Evolutionary conservation across 1,140 invertebrate species (phyloP).

Genomic region (Belonocnema kinseyi): DNA sequence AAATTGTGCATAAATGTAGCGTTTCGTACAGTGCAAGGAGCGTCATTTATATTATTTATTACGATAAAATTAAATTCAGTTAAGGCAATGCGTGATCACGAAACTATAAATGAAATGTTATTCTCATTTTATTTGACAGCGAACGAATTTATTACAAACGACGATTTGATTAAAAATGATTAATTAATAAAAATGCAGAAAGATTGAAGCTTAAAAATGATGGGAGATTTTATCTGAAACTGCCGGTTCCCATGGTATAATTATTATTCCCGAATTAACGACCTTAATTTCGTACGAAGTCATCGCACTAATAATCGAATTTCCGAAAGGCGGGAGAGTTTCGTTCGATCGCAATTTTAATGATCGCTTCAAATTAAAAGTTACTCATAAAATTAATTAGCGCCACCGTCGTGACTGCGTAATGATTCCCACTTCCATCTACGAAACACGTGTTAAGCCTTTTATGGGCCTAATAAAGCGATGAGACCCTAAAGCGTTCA

Average conservation of each 20-base stretch:
- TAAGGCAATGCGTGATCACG: no score
- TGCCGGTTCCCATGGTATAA: neutral
- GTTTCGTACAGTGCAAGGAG: neutral
- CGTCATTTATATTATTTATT: no score
- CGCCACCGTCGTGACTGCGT: slow-evolving; percentile 37
- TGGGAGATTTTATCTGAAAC: slow-evolving; percentile 22
- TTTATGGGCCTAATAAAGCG: slow-evolving; percentile 55
- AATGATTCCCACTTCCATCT: slow-evolving; percentile 48
- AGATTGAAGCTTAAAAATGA: neutral
- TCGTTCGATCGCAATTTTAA: slow-evolving; percentile 40
- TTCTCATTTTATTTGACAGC: no score
- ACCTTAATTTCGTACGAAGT: slow-evolving; percentile 23
- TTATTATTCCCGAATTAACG: slow-evolving; percentile 27
- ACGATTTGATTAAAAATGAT: no score
- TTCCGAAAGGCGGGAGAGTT: slow-evolving; percentile 9
- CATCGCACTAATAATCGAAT: slow-evolving; percentile 25
- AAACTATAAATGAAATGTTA: no score
- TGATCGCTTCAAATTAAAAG: slow-evolving; percentile 40
- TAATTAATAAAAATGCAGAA: neutral
- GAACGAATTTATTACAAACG: no score
- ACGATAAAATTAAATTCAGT: no score
- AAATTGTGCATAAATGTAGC: neutral
- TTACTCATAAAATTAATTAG: slow-evolving; percentile 41
- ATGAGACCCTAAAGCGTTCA: slow-evolving; percentile 40
- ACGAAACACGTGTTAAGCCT: slow-evolving; percentile 47